Base-by-base conservation (phyloP, 2,888 invertebrate species). In the Diarsia rubi region DNA sequence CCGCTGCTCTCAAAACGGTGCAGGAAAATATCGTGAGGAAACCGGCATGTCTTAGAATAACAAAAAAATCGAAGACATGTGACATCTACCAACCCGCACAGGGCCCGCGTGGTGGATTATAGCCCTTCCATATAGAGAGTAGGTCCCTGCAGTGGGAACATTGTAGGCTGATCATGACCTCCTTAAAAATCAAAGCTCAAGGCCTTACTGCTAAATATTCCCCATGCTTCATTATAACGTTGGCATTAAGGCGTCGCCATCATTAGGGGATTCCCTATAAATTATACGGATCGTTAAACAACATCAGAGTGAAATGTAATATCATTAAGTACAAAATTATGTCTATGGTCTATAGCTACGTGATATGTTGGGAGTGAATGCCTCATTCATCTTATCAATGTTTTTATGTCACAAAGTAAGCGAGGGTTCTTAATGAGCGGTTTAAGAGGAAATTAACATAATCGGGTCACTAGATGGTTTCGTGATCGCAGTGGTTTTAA, bases 201-300 rank as follows among this genome's bases (percentile, higher is more conserved):
- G 52, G 16, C 27, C 9, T 6, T n/a, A 2, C n/a, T 24, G 37
- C 27, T 42, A 31, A 66, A 49, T 59, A 52, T 24, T 47, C 5
- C 45, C 27, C 44, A 45, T 54, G 16, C 27, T 65, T 65, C 54
- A 57, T 80, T 47, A 68, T 37, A 27, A 31, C 64, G 52, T 44
- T 59, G 31, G 57, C 44, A 73, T 54, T 67, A n/a, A 4, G 21
- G 21, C 19, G 44, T 73, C 3, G 16, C 16, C 12, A 67, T 67
- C 47, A 69, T 67, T 64, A 73, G 16, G 24, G 12, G 21, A 3
- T n/a, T 16, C 16, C n/a, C 21, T 49, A 54, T 70, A 75, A 49
- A 42, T 54, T 49, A 64, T 19, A 11, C 31, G 42, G 27, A 59
- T 78, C 73, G 47, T 81, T 73, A 81, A 66, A 47, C 63, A 63